Percentiles rank a stretch among this genome's conserved stretches.
phyloP scores from a whole-genome alignment of 2,113 vertebrate species.

The Epinephelus fuscoguttatus region DNA sequence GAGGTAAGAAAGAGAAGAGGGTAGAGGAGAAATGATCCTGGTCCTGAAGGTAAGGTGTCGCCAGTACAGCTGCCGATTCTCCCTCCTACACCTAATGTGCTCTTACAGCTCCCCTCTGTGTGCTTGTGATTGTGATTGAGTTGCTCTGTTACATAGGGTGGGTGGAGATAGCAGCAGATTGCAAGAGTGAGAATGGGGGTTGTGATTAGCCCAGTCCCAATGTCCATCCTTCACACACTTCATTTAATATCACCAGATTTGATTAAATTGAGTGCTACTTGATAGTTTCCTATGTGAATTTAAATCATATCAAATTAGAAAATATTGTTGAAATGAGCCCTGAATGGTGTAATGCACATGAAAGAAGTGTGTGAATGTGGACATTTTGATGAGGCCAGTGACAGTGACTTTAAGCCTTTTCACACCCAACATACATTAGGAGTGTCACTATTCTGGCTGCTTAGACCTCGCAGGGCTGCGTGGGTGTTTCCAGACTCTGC shows the following conservation, averaged over 20 bases:
- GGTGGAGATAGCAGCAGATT: constrained; percentile 12
- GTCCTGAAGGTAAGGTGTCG: constrained; percentile 60
- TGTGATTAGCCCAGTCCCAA: constrained; percentile 3
- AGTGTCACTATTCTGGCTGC: constrained; percentile 12
- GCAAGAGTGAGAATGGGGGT: neutral
- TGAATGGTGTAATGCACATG: neutral
- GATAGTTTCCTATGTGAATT: neutral
- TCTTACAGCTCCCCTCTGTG: neutral
- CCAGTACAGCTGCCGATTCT: neutral
- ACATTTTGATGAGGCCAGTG: constrained; percentile 20
- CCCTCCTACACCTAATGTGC: constrained; percentile 7
- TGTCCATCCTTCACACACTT: constrained; percentile 2
- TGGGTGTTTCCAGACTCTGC: neutral
- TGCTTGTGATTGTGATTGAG: constrained; percentile 21
- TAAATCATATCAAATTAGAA: neutral
- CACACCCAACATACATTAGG: neutral
- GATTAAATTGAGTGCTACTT: neutral
- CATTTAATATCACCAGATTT: neutral
- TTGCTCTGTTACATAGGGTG: neutral
- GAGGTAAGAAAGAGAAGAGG: constrained; percentile 88
- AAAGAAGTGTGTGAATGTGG: neutral
- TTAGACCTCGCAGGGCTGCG: neutral
- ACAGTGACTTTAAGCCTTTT: neutral
- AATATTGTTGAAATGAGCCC: neutral
- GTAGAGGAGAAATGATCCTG: neutral